These are phyloP conservation scores for Parazoanthus atlanticus DNA, from an alignment of 92 coral and sea anemone species.

Conservation along the genomic window DNA sequence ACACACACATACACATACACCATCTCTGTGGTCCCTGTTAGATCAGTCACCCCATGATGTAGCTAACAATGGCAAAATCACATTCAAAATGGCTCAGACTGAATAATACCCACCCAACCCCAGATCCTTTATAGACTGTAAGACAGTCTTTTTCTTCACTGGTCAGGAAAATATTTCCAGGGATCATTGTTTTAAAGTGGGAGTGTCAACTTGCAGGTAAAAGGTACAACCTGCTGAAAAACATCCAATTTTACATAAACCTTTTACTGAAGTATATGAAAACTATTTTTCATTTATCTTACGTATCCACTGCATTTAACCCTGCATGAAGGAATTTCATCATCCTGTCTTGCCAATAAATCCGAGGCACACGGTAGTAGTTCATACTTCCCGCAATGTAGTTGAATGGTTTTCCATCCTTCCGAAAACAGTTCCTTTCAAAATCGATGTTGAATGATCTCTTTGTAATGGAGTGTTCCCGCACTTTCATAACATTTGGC, in stretches of 20 bases:
- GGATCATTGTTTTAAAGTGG: background rate
- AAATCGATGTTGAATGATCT: conserved; percentile 29
- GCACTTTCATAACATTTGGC: conserved; percentile 1
- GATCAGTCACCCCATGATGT: too few relatives aligned
- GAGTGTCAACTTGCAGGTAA: conserved; percentile 1
- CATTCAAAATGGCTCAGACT: too few relatives aligned
- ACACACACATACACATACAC: too few relatives aligned
- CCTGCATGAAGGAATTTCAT: conserved; percentile 19
- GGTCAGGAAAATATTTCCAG: background rate
- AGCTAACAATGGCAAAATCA: too few relatives aligned
- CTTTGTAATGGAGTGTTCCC: background rate
- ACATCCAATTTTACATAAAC: background rate
- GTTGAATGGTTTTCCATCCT: conserved; percentile 40
- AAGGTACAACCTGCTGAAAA: background rate
- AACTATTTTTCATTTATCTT: background rate
- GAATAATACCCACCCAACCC: too few relatives aligned
- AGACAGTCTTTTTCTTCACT: background rate
- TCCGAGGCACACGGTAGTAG: conserved; percentile 17
- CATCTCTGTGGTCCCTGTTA: too few relatives aligned
- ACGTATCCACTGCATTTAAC: conserved; percentile 30
- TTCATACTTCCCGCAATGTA: conserved; percentile 43
- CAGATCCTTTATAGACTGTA: background rate
- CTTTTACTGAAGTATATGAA: background rate
- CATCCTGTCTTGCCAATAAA: conserved; percentile 37
- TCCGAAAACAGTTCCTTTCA: conserved; percentile 35